Evolutionary conservation across 2,797 vertebrate species (phyloP).

Genomic region (Mus minutoides): DNA sequence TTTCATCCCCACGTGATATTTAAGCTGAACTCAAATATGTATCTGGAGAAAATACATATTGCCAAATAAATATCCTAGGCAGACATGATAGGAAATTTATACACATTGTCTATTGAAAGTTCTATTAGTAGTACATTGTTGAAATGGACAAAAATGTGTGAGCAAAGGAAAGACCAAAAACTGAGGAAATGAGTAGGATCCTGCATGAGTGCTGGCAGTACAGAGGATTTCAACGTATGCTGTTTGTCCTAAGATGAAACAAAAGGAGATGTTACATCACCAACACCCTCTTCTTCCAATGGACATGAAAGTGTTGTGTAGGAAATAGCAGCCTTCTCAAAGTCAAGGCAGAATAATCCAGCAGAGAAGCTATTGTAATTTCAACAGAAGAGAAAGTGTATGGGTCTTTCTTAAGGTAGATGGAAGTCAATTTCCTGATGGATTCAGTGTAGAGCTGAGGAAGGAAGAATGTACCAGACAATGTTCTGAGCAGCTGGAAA

Average conservation of each 20-base stretch:
- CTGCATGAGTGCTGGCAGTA: no score
- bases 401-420: not conserved
- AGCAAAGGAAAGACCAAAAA: not conserved
- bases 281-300: not conserved
- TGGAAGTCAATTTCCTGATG: not conserved
- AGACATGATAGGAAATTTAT: not conserved
- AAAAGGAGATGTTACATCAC: not conserved
- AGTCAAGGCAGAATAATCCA: not conserved
- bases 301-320: not conserved
- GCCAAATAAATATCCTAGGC: not conserved
- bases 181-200: not conserved
- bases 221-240: not conserved
- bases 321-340: not conserved
- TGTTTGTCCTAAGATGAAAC: not conserved
- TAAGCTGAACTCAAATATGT: not conserved
- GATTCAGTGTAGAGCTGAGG: not conserved
- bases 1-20: not conserved
- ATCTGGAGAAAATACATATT: not conserved
- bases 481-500: not conserved
- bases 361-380: not conserved
- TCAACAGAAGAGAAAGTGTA: not conserved
- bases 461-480: not conserved
- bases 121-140: not conserved
- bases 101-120: not conserved
- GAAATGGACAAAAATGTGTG: not conserved